Evolutionary conservation across 1,140 invertebrate genomes (phyloP).

Genomic region (Polyergus mexicanus): DNA sequence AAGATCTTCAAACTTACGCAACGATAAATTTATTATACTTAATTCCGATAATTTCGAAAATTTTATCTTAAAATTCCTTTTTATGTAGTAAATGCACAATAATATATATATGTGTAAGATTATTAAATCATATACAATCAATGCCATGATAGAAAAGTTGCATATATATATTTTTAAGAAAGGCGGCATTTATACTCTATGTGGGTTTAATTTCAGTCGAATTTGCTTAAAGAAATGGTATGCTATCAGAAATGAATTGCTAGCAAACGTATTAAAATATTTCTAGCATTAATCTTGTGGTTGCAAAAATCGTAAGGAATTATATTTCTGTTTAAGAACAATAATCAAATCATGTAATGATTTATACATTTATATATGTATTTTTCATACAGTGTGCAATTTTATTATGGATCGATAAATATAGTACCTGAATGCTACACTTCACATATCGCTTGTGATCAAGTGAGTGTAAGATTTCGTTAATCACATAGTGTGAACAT

Average conservation of each 20-base stretch:
- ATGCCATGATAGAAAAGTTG: constrained; percentile 11
- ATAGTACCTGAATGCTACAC: constrained; percentile 50
- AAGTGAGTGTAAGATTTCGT: constrained; percentile 19
- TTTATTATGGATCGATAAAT: constrained; percentile 61
- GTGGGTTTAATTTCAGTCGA: constrained; percentile 38
- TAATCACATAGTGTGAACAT: neutral
- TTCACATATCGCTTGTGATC: constrained; percentile 39
- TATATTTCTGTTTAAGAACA: constrained; percentile 73
- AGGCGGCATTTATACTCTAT: constrained; percentile 3
- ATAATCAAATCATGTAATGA: constrained; percentile 63
- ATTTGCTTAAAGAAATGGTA: constrained; percentile 23
- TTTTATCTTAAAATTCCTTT: constrained; percentile 39
- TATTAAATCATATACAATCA: constrained; percentile 3
- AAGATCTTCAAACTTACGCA: constrained; percentile 34
- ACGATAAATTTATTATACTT: constrained; percentile 46
- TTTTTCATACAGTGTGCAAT: constrained; percentile 76
- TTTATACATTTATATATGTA: constrained; percentile 76
- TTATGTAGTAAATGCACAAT: constrained; percentile 21
- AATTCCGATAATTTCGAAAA: constrained; percentile 48
- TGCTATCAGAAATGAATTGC: no score
- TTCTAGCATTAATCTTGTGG: constrained; percentile 66
- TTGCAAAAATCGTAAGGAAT: constrained; percentile 46
- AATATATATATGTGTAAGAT: neutral
- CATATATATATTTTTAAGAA: constrained; percentile 10
- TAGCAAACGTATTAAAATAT: constrained; percentile 58